Evolutionary conservation across 2,113 vertebrate species (phyloP).

Genomic region (Callaeas wilsoni): DNA sequence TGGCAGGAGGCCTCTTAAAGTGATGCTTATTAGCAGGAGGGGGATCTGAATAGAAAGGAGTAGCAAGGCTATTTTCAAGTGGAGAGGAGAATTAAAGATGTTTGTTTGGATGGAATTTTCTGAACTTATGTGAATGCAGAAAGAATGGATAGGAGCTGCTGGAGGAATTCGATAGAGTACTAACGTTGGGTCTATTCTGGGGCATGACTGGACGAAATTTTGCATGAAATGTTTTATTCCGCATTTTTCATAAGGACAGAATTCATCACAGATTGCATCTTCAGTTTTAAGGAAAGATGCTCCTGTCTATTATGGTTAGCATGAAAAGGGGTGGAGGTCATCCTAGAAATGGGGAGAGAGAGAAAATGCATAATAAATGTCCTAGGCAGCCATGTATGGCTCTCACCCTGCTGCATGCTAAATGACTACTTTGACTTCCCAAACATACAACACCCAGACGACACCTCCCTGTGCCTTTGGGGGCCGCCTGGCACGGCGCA

Average conservation of each 20-base stretch:
- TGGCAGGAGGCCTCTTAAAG: background rate
- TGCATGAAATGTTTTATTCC: background rate
- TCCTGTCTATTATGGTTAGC: background rate
- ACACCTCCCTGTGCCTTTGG: background rate
- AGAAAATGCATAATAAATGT: rapidly evolving
- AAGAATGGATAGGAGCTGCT: background rate
- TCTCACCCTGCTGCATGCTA: background rate
- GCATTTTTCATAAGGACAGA: no score
- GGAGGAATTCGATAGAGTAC: background rate
- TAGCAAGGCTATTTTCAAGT: background rate
- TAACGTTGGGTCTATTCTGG: rapidly evolving
- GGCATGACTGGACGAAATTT: background rate
- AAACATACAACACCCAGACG: rapidly evolving
- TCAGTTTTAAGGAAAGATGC: background rate
- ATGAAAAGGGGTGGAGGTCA: background rate
- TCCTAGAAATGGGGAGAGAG: background rate
- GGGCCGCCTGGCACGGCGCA: rapidly evolving
- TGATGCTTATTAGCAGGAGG: background rate
- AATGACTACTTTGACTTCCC: rapidly evolving
- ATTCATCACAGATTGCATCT: no score
- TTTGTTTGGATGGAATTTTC: background rate
- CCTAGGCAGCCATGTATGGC: no score
- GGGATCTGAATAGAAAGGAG: background rate
- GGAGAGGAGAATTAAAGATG: background rate
- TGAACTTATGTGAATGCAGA: background rate